Conservation (phyloP, 2,797 vertebrate genomes). For the Sebastolobus alascanus region DNA sequence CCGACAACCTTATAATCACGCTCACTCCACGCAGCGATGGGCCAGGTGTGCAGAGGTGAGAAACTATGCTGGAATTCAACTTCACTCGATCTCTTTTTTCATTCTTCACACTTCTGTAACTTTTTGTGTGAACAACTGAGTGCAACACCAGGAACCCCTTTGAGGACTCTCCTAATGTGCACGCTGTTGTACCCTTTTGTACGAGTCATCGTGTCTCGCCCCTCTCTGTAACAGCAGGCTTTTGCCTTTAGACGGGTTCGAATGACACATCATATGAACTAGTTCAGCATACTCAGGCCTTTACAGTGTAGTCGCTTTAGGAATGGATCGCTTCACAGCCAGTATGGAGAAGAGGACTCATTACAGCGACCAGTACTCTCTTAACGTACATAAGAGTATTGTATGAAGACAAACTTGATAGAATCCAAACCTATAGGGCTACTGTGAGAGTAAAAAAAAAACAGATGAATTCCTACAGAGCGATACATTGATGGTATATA, state of each 20-base stretch:
- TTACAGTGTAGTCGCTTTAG: neutral
- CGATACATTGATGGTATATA: conserved; percentile 33
- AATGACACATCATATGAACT: neutral
- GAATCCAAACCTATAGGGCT: neutral
- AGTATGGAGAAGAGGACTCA: conserved; percentile 23
- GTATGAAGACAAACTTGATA: neutral
- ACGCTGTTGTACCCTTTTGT: neutral
- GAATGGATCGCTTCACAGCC: conserved; percentile 19
- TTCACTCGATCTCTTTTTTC: neutral
- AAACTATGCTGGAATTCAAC: neutral
- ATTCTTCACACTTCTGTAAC: neutral
- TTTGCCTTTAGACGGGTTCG: neutral
- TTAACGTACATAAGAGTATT: conserved; percentile 1
- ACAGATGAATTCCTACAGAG: conserved; percentile 21
- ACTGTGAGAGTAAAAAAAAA: conserved; percentile 3
- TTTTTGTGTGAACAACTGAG: neutral
- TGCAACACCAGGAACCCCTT: neutral
- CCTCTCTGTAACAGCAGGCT: neutral
- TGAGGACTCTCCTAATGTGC: neutral
- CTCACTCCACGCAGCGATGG: no score
- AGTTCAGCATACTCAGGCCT: neutral
- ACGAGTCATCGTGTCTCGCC: neutral
- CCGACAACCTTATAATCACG: neutral
- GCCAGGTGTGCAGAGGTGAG: conserved; percentile 1
- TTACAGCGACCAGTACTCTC: conserved; percentile 20